phyloP scores from a whole-genome alignment of 2,113 vertebrate genomes.

The Phaethon lepturus region DNA sequence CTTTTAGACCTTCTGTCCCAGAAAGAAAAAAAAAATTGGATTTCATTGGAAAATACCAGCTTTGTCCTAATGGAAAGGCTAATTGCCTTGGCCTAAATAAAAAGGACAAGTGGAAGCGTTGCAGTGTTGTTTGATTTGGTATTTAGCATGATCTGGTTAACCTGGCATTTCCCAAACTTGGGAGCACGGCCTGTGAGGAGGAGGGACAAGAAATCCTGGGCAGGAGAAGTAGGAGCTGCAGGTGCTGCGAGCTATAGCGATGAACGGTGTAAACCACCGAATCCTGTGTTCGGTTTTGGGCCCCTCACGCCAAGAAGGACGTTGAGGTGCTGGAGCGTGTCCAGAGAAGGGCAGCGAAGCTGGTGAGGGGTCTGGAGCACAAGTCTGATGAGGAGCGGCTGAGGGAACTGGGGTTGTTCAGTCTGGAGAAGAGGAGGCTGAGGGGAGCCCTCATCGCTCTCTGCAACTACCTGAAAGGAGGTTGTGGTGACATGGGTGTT shows the following conservation, averaged over 20 bases:
- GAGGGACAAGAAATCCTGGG: not conserved
- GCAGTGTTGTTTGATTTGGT: not conserved
- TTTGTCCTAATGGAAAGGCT: not conserved
- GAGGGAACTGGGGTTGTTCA: no score
- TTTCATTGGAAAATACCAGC: not conserved
- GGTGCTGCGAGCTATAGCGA: accelerated
- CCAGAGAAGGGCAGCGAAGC: no score
- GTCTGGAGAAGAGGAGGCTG: no score
- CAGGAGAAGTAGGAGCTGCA: not conserved
- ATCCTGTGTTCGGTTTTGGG: no score
- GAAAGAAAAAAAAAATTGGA: not conserved
- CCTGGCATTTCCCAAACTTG: accelerated
- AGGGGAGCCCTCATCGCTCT: no score
- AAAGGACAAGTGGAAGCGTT: not conserved
- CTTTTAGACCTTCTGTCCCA: not conserved
- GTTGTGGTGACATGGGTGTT: no score
- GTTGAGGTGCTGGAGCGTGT: no score
- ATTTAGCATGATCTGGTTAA: accelerated
- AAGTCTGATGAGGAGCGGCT: no score
- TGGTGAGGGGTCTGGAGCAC: no score
- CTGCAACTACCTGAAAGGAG: no score
- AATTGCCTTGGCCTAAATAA: not conserved
- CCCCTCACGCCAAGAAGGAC: no score
- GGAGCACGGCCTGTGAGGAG: not conserved
- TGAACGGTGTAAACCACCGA: not conserved